A percentile compares a stretch with the other conserved stretches of the same genome.
These are phyloP conservation scores for Danio choprae DNA, from an alignment of 2,797 vertebrate species.

Conservation along the genomic window DNA sequence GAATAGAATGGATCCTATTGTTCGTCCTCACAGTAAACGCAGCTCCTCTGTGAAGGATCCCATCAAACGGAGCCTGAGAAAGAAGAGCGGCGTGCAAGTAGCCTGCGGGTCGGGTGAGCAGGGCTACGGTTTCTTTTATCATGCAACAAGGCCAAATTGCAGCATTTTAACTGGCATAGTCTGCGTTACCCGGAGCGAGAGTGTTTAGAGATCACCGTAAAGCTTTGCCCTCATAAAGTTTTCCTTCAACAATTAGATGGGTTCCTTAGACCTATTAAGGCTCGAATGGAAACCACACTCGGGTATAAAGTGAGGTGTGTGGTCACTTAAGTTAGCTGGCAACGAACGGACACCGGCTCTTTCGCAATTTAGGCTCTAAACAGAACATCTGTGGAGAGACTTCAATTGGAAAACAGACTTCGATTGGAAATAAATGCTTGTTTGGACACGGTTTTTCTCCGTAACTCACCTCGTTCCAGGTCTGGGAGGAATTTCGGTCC, in stretches of 20 bases:
- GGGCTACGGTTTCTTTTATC: constrained; percentile 51
- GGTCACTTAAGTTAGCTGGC: constrained; percentile 26
- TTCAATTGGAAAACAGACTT: constrained; percentile 5
- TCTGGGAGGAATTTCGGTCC: constrained; percentile 90
- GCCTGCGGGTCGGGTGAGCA: constrained; percentile 40
- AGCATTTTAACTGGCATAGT: constrained; percentile 50
- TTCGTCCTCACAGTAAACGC: constrained; percentile 46
- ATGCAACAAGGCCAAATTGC: constrained; percentile 51
- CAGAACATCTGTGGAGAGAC: constrained; percentile 23
- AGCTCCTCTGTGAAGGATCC: constrained; percentile 44
- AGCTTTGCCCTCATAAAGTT: constrained; percentile 47
- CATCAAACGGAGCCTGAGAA: constrained; percentile 59
- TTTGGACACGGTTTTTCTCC: constrained; percentile 14
- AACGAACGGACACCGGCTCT: background rate
- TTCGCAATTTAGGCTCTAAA: background rate
- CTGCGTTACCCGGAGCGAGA: constrained; percentile 42
- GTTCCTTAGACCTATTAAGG: constrained; percentile 31
- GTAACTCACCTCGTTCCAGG: constrained; percentile 90
- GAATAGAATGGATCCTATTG: constrained; percentile 58
- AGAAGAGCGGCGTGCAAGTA: constrained; percentile 41
- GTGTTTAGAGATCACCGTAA: constrained; percentile 54
- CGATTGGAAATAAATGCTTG: constrained; percentile 13
- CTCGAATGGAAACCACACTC: constrained; percentile 39
- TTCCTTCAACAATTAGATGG: constrained; percentile 45
- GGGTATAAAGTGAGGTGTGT: constrained; percentile 19